Conservation (phyloP, 2,113 vertebrate genomes). For the Paramormyrops kingsleyae region DNA sequence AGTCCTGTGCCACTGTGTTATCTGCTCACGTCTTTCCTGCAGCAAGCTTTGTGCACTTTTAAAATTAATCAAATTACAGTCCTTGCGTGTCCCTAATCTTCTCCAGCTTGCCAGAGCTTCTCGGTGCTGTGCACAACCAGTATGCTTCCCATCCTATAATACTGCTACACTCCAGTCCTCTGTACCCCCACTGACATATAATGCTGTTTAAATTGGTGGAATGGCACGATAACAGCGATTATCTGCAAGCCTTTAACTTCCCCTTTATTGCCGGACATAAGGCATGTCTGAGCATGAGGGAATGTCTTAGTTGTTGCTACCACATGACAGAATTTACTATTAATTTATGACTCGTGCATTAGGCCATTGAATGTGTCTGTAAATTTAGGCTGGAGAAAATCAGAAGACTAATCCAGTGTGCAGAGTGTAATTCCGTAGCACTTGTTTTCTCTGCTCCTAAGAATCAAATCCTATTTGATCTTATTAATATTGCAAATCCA, state of each 20-base stretch:
- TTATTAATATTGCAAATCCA: not conserved
- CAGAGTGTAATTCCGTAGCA: not conserved
- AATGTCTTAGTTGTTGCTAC: not conserved
- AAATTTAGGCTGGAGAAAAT: not conserved
- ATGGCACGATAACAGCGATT: not conserved
- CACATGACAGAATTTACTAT: not conserved
- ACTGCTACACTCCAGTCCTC: not conserved
- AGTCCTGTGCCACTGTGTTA: not conserved
- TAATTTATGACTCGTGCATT: not conserved
- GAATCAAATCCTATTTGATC: conserved; percentile 8
- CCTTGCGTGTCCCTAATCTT: not conserved
- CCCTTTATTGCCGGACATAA: not conserved
- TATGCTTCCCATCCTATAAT: not conserved
- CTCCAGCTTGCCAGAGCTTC: not conserved
- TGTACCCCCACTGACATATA: not conserved
- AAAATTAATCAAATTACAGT: conserved; percentile 1
- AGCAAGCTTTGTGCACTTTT: not conserved
- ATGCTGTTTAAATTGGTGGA: not conserved
- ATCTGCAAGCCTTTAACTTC: not conserved
- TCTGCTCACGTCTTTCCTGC: not conserved
- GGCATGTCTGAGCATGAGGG: not conserved
- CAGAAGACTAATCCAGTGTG: not conserved
- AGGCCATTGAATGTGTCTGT: not conserved
- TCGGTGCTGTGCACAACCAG: not conserved
- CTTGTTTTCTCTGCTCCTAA: not conserved